Percentiles rank a stretch among this genome's conserved stretches.
These are phyloP conservation scores for Melanerpes aurifrons DNA, from an alignment of 2,113 vertebrate species.

Conservation along the genomic window DNA sequence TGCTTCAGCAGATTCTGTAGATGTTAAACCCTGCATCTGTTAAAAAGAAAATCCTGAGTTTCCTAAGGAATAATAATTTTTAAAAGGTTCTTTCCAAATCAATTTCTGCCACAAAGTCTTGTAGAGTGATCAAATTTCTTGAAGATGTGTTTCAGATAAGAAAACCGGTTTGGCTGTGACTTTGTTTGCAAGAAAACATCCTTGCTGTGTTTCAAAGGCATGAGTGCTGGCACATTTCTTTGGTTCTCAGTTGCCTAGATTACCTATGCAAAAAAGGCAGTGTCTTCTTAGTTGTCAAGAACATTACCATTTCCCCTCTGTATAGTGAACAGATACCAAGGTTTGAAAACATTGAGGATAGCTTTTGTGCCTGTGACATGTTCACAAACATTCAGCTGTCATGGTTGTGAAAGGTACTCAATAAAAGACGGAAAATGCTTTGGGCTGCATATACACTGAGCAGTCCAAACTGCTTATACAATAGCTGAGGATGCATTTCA, in stretches of 20 bases:
- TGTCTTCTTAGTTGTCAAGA: background rate
- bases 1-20: background rate
- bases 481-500: background rate
- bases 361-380: background rate
- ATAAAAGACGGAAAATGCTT: background rate
- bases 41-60: background rate
- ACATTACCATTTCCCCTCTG: background rate
- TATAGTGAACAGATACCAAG: background rate
- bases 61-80: background rate
- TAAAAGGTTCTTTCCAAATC: fast-evolving
- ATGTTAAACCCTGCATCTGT: background rate
- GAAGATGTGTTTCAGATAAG: background rate
- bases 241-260: background rate
- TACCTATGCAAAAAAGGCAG: background rate
- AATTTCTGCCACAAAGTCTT: background rate
- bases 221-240: background rate
- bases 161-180: background rate
- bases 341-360: background rate
- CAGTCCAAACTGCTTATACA: background rate
- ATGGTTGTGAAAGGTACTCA: background rate
- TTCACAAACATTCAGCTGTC: background rate
- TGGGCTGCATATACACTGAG: background rate
- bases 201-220: background rate
- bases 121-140: background rate
- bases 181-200: background rate